Evolutionary conservation across 2,797 vertebrate species (phyloP), one percentile per base, ranked within the genome.

Genomic region (Tangara arthus): DNA sequence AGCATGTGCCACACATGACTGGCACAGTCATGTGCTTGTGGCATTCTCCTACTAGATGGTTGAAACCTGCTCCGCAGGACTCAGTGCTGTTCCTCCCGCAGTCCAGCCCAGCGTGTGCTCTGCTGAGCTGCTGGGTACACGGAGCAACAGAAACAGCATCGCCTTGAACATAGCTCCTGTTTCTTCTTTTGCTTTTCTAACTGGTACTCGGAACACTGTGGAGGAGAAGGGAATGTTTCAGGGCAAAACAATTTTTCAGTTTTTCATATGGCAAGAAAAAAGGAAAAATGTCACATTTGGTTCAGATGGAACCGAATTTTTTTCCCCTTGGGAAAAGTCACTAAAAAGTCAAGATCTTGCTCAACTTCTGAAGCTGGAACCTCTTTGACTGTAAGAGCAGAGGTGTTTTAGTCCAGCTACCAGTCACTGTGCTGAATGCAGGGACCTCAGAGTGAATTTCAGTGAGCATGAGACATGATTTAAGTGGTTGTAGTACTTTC

Each of bases 251-350:
- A 61, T 90, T 95, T 96, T 95, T 96, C 90, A 92, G 88, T 90
- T 95, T 97, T 96, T 96, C 94, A 34, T 61, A 61, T 20, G 64
- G 79, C 76, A 93, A 81, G 95, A 93, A 87, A 95, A 96, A 95
- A 97, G 83, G 92, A 87, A 95, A 95, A 95, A 92, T 72, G 57
- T 91, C 42, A 57, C 85, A 91, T 94, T 82, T 96, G 96, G 93
- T 96, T 95, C 93, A 0, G 80, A 92, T 89, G 94, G 94, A 93
- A 97, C 94, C 28, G 64, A 57, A 84, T 16, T 95, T 95, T 94
- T 96, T 96, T 96, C 90, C 95, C 77, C 80, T 90, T 96, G 96
- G 93, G 95, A 93, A 96, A 96, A 88, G 82, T 95, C 73, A 52
- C 35, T 88, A 87, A 88, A 68, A 92, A 76, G 94, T 93, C 80